Conservation (phyloP, 2,888 invertebrate genomes). For the Oegoconia quadripuncta region DNA sequence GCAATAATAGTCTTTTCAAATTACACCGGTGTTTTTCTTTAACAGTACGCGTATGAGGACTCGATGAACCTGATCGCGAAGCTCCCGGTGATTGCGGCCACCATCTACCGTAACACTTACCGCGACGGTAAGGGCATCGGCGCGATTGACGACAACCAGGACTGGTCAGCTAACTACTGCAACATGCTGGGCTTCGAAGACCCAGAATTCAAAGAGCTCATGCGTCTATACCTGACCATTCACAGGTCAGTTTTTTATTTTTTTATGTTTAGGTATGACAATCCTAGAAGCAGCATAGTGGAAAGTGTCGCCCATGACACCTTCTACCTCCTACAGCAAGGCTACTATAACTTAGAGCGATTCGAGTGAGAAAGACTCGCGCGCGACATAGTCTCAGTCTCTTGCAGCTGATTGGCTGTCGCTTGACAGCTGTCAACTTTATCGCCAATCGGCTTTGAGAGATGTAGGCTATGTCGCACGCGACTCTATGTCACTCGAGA, state of each 20-base stretch:
- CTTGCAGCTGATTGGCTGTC: no score
- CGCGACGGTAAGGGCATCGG: slow-evolving; percentile 92
- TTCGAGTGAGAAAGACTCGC: no score
- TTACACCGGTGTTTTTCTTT: neutral
- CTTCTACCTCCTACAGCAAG: neutral
- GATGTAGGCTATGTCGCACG: no score
- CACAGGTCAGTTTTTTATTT: slow-evolving; percentile 77
- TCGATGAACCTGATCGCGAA: slow-evolving; percentile 97
- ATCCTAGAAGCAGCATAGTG: no score
- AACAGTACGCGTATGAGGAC: slow-evolving; percentile 90
- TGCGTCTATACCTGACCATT: slow-evolving; percentile 95
- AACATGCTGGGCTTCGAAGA: slow-evolving; percentile 95
- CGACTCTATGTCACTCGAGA: no score
- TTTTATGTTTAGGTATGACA: no score
- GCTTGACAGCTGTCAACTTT: no score
- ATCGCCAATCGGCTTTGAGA: no score
- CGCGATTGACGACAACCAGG: slow-evolving; percentile 92
- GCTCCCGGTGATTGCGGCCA: slow-evolving; percentile 94
- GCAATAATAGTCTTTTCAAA: no score
- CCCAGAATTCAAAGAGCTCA: slow-evolving; percentile 90
- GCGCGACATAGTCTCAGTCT: no score
- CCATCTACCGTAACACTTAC: slow-evolving; percentile 94
- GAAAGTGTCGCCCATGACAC: no score
- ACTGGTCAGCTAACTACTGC: slow-evolving; percentile 96
- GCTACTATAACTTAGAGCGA: neutral